Percentiles rank a stretch among this genome's conserved stretches.
Evolutionary conservation across 1,140 invertebrate genomes (phyloP).

Genomic region (Nephila pilipes): DNA sequence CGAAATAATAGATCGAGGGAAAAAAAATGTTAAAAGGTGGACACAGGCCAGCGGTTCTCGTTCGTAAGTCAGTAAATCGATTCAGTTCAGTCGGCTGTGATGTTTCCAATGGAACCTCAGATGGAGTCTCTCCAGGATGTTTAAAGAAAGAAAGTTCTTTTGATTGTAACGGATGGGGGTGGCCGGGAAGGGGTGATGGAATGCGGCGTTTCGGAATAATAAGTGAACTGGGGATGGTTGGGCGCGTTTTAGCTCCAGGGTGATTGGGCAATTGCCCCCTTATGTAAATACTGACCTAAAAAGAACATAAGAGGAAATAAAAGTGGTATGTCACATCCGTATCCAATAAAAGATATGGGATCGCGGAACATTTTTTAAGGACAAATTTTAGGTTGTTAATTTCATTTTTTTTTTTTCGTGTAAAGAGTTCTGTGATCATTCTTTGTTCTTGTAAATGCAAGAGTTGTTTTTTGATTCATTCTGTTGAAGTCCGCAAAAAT

Average conservation of each 20-base stretch:
- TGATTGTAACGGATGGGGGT: neutral
- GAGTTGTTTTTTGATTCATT: no score
- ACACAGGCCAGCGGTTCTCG: conserved; percentile 46
- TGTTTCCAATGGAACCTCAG: neutral
- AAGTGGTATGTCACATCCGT: neutral
- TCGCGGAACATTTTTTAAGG: no score
- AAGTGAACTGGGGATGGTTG: conserved; percentile 6
- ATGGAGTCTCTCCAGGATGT: conserved; percentile 22
- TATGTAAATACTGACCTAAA: neutral
- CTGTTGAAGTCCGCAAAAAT: no score
- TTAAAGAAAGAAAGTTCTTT: neutral
- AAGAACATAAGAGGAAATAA: neutral
- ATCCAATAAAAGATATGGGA: no score
- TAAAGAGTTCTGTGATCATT: no score
- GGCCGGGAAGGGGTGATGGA: neutral
- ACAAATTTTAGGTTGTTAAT: no score
- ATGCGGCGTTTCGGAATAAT: neutral
- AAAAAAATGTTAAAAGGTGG: neutral
- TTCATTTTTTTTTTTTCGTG: no score
- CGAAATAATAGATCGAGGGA: conserved; percentile 14
- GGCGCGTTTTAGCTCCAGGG: neutral
- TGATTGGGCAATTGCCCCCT: neutral
- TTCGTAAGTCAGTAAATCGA: conserved; percentile 18
- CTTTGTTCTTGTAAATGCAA: no score
- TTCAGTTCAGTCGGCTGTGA: conserved; percentile 50